Evolutionary conservation across 2,113 vertebrate species (phyloP).

Genomic region (Sceloporus undulatus): DNA sequence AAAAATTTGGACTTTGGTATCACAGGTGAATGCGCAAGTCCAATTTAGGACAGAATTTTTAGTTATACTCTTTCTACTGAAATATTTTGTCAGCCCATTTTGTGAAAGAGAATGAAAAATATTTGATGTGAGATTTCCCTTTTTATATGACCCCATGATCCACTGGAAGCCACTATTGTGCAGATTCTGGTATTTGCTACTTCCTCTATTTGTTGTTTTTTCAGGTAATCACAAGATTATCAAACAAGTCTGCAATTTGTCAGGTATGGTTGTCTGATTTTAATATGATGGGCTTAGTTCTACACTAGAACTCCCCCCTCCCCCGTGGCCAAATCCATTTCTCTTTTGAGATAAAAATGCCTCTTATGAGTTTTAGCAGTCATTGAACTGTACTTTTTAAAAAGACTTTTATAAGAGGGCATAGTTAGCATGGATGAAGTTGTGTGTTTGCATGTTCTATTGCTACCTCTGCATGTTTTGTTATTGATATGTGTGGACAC

Average conservation of each 20-base stretch:
- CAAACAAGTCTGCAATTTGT: constrained; percentile 82
- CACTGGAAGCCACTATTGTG: constrained; percentile 43
- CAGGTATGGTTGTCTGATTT: constrained; percentile 80
- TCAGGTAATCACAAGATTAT: constrained; percentile 87
- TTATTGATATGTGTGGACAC: not conserved
- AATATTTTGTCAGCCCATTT: constrained; percentile 24
- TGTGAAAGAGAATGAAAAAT: not conserved
- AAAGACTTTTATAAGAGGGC: not conserved
- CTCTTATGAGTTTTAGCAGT: not conserved
- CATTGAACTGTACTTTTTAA: constrained; percentile 35
- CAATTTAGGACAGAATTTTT: not conserved
- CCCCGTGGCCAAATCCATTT: not conserved
- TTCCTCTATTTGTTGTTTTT: constrained; percentile 69
- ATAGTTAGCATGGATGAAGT: constrained; percentile 25
- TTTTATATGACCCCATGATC: constrained; percentile 19
- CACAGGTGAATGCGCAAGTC: not conserved
- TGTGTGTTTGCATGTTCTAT: constrained; percentile 24
- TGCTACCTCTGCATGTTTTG: constrained; percentile 29
- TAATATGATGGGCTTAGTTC: constrained; percentile 32
- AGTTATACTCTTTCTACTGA: constrained; percentile 15
- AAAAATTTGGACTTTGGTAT: not conserved
- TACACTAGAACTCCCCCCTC: not conserved
- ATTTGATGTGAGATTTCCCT: constrained; percentile 29
- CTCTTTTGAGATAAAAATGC: not conserved
- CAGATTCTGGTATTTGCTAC: constrained; percentile 48